These are phyloP conservation scores for Drosophila subobscura DNA, from an alignment of 1,140 invertebrate species.

Conservation along the genomic window DNA sequence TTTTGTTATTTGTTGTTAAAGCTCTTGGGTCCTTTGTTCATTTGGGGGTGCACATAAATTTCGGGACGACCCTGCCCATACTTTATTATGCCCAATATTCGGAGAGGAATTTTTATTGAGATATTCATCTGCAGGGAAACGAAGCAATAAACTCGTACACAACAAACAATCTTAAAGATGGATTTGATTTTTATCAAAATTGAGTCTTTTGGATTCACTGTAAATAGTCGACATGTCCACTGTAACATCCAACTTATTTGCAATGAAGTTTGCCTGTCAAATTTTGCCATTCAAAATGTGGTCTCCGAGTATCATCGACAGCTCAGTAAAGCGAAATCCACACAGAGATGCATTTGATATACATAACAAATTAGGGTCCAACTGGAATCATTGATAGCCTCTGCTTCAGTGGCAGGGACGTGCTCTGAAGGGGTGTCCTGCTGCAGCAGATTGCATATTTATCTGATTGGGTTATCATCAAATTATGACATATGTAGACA, in stretches of 20 bases:
- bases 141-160: no score
- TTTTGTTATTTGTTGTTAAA: slow-evolving; percentile 19
- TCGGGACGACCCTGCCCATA: background rate
- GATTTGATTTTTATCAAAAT: no score
- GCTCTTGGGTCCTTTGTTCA: slow-evolving; percentile 35
- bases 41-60: slow-evolving; percentile 30
- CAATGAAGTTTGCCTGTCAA: slow-evolving; percentile 7
- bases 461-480: slow-evolving; percentile 39
- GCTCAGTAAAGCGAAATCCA: slow-evolving; percentile 31
- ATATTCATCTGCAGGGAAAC: no score
- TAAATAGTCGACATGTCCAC: no score
- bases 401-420: background rate
- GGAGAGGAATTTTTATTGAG: background rate
- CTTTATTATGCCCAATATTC: background rate
- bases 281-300: slow-evolving; percentile 6
- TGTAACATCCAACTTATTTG: background rate
- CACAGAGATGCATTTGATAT: slow-evolving; percentile 13
- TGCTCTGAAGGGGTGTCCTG: background rate
- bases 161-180: no score
- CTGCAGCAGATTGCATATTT: slow-evolving; percentile 1
- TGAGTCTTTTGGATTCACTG: no score
- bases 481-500: slow-evolving; percentile 25
- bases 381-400: background rate
- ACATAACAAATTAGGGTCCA: slow-evolving; percentile 20
- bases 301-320: slow-evolving; percentile 26